Percentiles rank a stretch among this genome's conserved stretches.
Conservation (phyloP, 2,888 invertebrate genomes). For the Cabera pusaria region DNA sequence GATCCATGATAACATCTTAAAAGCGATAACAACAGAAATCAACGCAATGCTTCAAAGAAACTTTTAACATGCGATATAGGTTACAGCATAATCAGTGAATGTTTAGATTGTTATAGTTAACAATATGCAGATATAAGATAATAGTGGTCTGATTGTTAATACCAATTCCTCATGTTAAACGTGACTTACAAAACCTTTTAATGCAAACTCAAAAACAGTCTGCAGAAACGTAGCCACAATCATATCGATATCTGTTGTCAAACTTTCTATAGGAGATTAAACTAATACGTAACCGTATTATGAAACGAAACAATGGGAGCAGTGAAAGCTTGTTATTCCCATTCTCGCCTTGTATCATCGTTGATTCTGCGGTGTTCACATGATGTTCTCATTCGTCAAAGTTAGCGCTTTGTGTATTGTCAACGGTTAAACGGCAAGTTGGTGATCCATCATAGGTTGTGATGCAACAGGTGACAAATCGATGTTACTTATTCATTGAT, state of each 20-base stretch:
- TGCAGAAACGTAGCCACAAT: conserved; percentile 3
- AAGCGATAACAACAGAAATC: conserved; percentile 7
- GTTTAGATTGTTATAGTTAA: too few species aligned
- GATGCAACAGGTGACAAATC: too few species aligned
- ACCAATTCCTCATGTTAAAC: conserved; percentile 11
- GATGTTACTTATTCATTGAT: too few species aligned
- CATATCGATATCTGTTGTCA: conserved; percentile 42
- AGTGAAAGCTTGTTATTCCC: conserved; percentile 57
- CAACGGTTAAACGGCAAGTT: conserved; percentile 15
- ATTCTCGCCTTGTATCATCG: conserved; percentile 35
- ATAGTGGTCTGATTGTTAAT: too few species aligned
- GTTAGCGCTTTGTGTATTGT: conserved; percentile 17
- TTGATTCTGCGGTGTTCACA: conserved; percentile 16
- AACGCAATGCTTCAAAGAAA: conserved; percentile 6
- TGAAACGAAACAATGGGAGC: conserved; percentile 60
- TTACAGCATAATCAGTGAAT: too few species aligned
- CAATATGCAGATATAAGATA: too few species aligned
- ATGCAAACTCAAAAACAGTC: background rate
- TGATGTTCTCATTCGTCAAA: conserved; percentile 24
- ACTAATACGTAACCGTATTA: conserved; percentile 55
- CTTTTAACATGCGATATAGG: conserved; percentile 6
- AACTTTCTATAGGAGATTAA: conserved; percentile 66
- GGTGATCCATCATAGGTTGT: conserved; percentile 8
- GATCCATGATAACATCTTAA: conserved; percentile 23
- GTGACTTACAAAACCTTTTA: conserved; percentile 10